These are phyloP conservation scores for Chromis chromis DNA, from an alignment of 2,797 vertebrate genomes.

Conservation along the genomic window DNA sequence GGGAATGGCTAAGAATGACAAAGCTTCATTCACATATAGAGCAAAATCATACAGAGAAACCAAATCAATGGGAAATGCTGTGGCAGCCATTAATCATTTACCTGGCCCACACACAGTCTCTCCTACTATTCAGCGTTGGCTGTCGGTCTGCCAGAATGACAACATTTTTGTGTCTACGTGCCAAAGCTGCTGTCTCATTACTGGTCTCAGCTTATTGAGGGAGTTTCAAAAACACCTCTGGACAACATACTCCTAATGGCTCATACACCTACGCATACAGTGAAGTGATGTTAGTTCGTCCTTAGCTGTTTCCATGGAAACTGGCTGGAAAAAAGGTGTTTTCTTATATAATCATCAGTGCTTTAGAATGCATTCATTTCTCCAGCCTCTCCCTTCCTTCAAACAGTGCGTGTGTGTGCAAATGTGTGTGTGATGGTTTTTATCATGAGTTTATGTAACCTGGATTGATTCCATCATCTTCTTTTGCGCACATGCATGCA, in stretches of 20 bases:
- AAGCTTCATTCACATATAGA: slow-evolving; percentile 29
- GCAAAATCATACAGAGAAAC: slow-evolving; percentile 1
- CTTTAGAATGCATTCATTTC: slow-evolving; percentile 70
- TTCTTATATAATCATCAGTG: slow-evolving; percentile 78
- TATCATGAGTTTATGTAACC: slow-evolving; percentile 60
- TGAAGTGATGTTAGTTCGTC: slow-evolving; percentile 69
- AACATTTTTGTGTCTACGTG: slow-evolving; percentile 47
- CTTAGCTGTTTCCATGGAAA: slow-evolving; percentile 85
- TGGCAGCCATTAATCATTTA: slow-evolving; percentile 45
- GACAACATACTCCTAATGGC: slow-evolving; percentile 68
- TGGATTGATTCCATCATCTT: slow-evolving; percentile 35
- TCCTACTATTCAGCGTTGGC: slow-evolving; percentile 33
- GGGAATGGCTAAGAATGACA: slow-evolving; percentile 3
- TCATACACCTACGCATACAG: slow-evolving; percentile 73
- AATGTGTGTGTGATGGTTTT: slow-evolving; percentile 24
- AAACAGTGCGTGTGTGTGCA: slow-evolving; percentile 21
- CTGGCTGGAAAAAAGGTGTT: slow-evolving; percentile 71
- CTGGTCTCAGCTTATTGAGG: slow-evolving; percentile 58
- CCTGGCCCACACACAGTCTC: slow-evolving; percentile 50
- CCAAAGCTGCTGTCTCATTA: slow-evolving; percentile 63
- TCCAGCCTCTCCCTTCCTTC: slow-evolving; percentile 43
- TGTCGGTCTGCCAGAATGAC: slow-evolving; percentile 57
- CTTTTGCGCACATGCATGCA: slow-evolving; percentile 43
- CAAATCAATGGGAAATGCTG: slow-evolving; percentile 34
- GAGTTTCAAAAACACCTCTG: slow-evolving; percentile 72